A percentile compares a stretch with the other conserved stretches of the same genome.
phyloP scores from a whole-genome alignment of 2,113 vertebrate genomes.

The Rhea pennata region DNA sequence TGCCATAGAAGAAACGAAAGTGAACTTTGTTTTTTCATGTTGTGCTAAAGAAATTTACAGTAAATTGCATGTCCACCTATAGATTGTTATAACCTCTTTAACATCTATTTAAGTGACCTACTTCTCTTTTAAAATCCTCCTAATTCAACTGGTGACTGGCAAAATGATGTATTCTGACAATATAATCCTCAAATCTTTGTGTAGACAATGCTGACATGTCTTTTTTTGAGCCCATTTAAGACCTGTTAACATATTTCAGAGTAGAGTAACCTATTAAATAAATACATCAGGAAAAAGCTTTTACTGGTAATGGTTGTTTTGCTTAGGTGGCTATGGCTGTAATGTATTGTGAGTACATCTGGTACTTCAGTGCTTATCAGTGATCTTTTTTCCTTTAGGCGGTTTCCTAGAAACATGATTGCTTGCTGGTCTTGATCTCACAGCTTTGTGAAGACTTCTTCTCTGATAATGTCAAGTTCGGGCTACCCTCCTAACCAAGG shows the following conservation, averaged over 20 bases:
- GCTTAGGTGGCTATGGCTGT: constrained; percentile 64
- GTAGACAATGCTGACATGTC: constrained; percentile 53
- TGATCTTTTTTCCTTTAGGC: constrained; percentile 81
- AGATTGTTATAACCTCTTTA: background rate
- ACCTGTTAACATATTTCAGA: constrained; percentile 53
- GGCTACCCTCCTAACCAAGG: constrained; percentile 97
- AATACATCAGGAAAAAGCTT: constrained; percentile 69
- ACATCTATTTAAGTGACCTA: constrained; percentile 21
- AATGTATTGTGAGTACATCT: constrained; percentile 72
- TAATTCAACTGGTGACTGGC: background rate
- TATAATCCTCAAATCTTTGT: constrained; percentile 56
- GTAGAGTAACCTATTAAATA: constrained; percentile 67
- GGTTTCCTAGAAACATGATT: constrained; percentile 86
- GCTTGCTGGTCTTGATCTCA: constrained; percentile 81
- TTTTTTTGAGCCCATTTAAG: constrained; percentile 56
- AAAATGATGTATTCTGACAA: background rate
- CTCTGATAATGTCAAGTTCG: constrained; percentile 94
- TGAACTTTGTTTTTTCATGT: background rate
- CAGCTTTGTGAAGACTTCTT: constrained; percentile 80
- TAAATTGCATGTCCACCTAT: background rate
- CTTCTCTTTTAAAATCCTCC: constrained; percentile 29
- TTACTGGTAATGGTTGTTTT: constrained; percentile 72
- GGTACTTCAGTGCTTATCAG: constrained; percentile 65
- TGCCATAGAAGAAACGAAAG: background rate
- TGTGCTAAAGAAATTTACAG: background rate